Evolutionary conservation across 2,797 vertebrate species (phyloP), one percentile per base, ranked within the genome.

Genomic region (Sebastes taczanowskii): DNA sequence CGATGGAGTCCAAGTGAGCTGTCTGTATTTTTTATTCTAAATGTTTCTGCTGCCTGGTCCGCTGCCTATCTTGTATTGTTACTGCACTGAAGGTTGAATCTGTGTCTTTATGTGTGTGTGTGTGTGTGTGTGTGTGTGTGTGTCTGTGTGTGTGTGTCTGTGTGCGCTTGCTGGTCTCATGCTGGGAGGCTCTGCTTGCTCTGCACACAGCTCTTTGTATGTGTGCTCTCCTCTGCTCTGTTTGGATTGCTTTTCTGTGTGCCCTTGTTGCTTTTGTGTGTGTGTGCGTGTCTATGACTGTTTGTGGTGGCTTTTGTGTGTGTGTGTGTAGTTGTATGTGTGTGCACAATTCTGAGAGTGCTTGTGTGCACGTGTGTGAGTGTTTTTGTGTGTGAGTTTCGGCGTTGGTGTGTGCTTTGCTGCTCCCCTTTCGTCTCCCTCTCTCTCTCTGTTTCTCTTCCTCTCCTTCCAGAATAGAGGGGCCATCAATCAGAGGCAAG

Each of bases 401-500:
- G 1, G 14, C 72, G 67, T 68, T 65, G 4, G 32, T 87, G 83
- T 89, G 87, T 87, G 81, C 83, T 84, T 86, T 89, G 77, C 81
- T 87, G 78, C 80, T 86, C 75, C 74, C 72, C 77, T 78, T 66
- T 74, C 72, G 82, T 80, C 88, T 74, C 61, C 65, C 49, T 25
- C 62, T 87, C 49, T 29, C 62, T 87, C 83, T 85, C 83, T 86
- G 64, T 91, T 92, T 90, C 90, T 81, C 88, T 92, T 94, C 91
- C 90, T 93, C 85, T 91, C 88, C 88, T 94, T 93, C 88, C 92
- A 90, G 85, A 95, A 95, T 94, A 91, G 92, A 92, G 93, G 90
- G 94, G 82, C 93, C 94, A 96, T 95, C 95, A 95, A 95, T 96
- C 94, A 95, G 92, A 94, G 86, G 85, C 89, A 89, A 91, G 83